Conservation (phyloP, 2,113 vertebrate genomes). For the Cygnus atratus region DNA sequence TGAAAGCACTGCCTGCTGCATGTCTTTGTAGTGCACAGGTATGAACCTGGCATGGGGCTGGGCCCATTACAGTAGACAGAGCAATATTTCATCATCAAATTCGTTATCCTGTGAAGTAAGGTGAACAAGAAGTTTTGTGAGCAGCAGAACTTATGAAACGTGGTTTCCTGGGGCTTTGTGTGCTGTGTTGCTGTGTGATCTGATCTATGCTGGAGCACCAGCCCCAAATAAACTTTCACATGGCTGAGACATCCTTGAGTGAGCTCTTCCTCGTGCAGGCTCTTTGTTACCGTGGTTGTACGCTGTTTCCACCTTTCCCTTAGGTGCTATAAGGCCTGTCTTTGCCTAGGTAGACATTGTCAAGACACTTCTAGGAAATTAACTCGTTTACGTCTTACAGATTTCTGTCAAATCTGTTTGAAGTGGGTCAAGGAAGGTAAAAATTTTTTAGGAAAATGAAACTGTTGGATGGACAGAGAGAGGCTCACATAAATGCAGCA, state of each 20-base stretch:
- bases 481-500: not conserved
- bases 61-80: not conserved
- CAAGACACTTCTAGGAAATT: not conserved
- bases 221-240: not conserved
- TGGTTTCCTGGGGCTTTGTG: not conserved
- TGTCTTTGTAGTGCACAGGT: not conserved
- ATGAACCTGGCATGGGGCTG: not conserved
- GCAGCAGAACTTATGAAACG: not conserved
- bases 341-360: not conserved
- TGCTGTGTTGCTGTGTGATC: not conserved
- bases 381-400: not conserved
- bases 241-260: not conserved
- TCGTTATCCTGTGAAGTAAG: not conserved
- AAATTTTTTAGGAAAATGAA: not conserved
- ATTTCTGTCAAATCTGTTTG: not conserved
- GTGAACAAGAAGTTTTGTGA: not conserved
- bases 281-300: not conserved
- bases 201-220: not conserved
- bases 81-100: not conserved
- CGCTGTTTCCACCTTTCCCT: rapidly evolving
- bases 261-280: not conserved
- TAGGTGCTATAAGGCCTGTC: not conserved
- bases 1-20: rapidly evolving
- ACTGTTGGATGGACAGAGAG: not conserved
- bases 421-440: not conserved